Evolutionary conservation across 2,113 vertebrate genomes (phyloP).

Genomic region (Lophius piscatorius): DNA sequence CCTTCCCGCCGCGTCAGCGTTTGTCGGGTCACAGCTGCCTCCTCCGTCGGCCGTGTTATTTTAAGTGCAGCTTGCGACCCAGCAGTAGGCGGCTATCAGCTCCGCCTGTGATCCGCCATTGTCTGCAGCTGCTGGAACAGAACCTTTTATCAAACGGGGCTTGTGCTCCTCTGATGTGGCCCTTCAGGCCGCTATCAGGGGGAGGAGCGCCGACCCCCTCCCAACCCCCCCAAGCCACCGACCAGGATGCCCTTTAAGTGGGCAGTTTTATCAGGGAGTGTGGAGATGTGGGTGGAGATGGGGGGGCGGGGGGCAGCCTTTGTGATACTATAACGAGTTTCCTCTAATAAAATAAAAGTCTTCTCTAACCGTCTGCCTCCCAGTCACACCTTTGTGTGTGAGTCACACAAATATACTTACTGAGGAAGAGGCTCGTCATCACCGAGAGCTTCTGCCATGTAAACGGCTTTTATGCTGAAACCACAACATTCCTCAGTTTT

Average conservation of each 20-base stretch:
- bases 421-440: no score
- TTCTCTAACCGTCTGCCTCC: no score
- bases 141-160: slow-evolving; percentile 60
- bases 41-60: slow-evolving; percentile 28
- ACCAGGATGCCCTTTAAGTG: slow-evolving; percentile 25
- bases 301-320: background rate
- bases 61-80: slow-evolving; percentile 1
- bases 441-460: no score
- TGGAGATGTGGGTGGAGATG: background rate
- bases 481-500: no score
- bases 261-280: slow-evolving; percentile 28
- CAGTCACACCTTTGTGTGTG: no score
- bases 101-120: slow-evolving; percentile 39
- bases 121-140: slow-evolving; percentile 53
- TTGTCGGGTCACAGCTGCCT: background rate
- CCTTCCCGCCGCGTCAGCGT: no score
- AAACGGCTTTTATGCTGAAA: no score
- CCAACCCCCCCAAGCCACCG: slow-evolving; percentile 12
- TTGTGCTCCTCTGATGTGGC: slow-evolving; percentile 66
- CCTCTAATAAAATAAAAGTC: background rate
- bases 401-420: no score
- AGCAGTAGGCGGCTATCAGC: slow-evolving; percentile 33
- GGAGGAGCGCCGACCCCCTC: background rate
- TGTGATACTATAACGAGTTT: background rate
- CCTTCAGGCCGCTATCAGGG: slow-evolving; percentile 48